Evolutionary conservation across 2,797 vertebrate species (phyloP), one percentile per base, ranked within the genome.

Genomic region (Phoxinus dragarum): DNA sequence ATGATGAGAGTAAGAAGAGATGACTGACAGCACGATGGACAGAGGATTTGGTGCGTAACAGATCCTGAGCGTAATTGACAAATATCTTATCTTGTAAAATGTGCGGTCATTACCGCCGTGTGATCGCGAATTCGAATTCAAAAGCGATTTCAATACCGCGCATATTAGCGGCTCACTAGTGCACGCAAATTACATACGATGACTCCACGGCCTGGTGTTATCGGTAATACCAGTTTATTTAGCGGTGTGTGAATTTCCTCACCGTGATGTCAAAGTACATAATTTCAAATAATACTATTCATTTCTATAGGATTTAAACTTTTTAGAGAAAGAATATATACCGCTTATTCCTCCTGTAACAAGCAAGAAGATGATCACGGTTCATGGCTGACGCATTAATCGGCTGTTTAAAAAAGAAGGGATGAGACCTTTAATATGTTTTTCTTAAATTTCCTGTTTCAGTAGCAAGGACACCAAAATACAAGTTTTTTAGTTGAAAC

Each of bases 21-120:
- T 64, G 61, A 64, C 61, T 64, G 61, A 64, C 61, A 31, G 61
- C 27, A 64, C 61, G 61, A 64, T 64, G 61, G 61, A 64, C 61
- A 6, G 27, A 64, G 61, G 61, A 64, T 64, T 64, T 64, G 61
- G 61, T 64, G 61, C 61, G 61, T 64, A 64, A 64, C 61, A 64
- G 61, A 64, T 64, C 61, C 61, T 31, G 61, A 64, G 61, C 59
- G 59, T 61, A 27, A 61, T 27, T 61, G n/a, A 64, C 27, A 31
- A 31, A 31, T 31, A 31, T 27, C 52, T 56, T 56, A 56, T 61
- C 12, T 16, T 31, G 61, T 31, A 31, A 64, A 31, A 64, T 31
- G 12, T 64, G 61, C 61, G 5, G 59, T 61, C 59, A 14, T 5
- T 61, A 14, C 59, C n/a, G 5, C 59, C 12, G 61, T 1, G 61